Percentiles rank a stretch among this genome's conserved stretches.
Evolutionary conservation across 2,797 vertebrate species (phyloP).

Genomic region (Sebastes itinus): DNA sequence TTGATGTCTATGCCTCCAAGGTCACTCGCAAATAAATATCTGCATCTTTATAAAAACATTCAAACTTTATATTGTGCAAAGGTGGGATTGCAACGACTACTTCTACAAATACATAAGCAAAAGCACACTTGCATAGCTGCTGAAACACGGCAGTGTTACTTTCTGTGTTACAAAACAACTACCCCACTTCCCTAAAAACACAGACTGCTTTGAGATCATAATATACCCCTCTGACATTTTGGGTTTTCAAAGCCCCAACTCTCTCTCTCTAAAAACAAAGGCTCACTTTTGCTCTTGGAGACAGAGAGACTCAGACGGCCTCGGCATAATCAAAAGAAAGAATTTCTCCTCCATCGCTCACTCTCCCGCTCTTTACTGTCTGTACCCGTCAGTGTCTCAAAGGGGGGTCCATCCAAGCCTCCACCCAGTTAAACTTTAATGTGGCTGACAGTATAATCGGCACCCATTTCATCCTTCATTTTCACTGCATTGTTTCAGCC

Average conservation of each 20-base stretch:
- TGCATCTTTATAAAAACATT: neutral
- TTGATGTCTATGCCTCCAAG: neutral
- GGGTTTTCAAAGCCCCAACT: constrained; percentile 38
- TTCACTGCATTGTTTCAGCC: constrained; percentile 75
- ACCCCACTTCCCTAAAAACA: constrained; percentile 21
- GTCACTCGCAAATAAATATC: neutral
- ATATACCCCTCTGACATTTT: constrained; percentile 51
- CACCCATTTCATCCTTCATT: constrained; percentile 73
- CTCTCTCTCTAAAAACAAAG: constrained; percentile 57
- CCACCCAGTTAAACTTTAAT: constrained; percentile 73
- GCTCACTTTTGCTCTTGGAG: constrained; percentile 46
- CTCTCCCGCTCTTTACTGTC: constrained; percentile 40
- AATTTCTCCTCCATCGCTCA: constrained; percentile 52
- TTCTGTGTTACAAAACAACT: constrained; percentile 30
- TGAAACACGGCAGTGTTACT: neutral
- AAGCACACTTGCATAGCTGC: neutral
- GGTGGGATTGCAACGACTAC: neutral
- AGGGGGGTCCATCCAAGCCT: constrained; percentile 59
- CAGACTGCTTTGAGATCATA: constrained; percentile 30
- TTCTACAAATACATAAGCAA: neutral
- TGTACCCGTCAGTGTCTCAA: constrained; percentile 50
- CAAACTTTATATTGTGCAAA: neutral
- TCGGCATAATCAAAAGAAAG: constrained; percentile 69
- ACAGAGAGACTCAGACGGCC: constrained; percentile 35
- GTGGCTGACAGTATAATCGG: constrained; percentile 75